Conservation (phyloP, 2,113 vertebrate genomes). For the Acrocephalus kingi region DNA sequence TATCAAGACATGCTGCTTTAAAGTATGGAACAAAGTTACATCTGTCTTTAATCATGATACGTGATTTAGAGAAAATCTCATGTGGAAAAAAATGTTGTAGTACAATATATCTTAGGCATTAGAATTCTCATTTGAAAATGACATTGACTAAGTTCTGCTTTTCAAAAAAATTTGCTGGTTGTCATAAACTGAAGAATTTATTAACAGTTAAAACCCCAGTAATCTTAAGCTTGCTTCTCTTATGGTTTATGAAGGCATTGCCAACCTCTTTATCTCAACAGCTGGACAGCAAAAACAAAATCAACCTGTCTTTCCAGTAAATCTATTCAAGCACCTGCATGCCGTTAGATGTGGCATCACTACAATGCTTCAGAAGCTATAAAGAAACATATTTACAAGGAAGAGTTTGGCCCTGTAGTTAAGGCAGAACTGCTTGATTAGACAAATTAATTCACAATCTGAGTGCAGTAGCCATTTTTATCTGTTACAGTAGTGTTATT, state of each 20-base stretch:
- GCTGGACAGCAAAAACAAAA: neutral
- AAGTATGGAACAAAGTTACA: neutral
- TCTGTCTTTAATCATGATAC: neutral
- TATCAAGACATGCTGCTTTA: neutral
- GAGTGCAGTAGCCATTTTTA: neutral
- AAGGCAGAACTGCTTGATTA: neutral
- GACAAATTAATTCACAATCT: neutral
- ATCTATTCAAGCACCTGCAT: neutral
- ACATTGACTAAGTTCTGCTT: neutral
- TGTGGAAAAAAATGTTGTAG: neutral
- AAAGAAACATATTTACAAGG: neutral
- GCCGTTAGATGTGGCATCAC: neutral
- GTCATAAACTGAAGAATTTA: conserved; percentile 9
- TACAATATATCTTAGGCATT: neutral
- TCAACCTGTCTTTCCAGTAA: neutral
- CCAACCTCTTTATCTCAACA: neutral
- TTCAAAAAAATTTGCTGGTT: neutral
- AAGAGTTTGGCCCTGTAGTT: neutral
- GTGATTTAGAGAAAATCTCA: neutral
- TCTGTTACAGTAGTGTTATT: neutral
- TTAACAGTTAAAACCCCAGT: neutral
- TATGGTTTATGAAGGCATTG: neutral
- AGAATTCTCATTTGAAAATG: neutral
- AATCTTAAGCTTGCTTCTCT: neutral
- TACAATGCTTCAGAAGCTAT: neutral